Evolutionary conservation across 1,140 invertebrate species (phyloP), one percentile per base, ranked within the genome.

Genomic region (Chelonus insularis): DNA sequence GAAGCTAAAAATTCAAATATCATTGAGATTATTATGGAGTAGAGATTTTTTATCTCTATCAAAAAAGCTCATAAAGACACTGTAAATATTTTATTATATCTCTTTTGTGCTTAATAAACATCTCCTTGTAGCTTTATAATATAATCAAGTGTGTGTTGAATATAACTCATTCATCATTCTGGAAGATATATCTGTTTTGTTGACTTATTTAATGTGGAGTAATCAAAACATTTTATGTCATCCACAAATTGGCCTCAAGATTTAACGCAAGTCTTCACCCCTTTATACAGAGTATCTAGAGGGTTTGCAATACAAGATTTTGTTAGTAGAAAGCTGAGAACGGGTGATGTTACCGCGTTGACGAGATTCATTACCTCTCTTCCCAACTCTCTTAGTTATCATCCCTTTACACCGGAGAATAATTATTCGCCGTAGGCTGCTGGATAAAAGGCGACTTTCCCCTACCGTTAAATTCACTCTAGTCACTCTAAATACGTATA

Each of bases 371-470:
- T 78, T 78, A 76, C 68, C 69, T 62, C 69, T 48, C 41, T 50
- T 8, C 18, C 45, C 18, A 18, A 23, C 6, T 23, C 18, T 32
- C 29, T 48, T 71, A 73, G 71, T 75, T 76, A 76, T 76, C 72
- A 72, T 54, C 60, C 65, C 67, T 57, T 51, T 36, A 67, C 65
- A 69, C 66, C 52, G 65, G 71, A 71, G 72, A 74, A 76, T 78
- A 76, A 79, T 77, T 77, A 77, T 77, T 71, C 69, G 61, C 71
- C 67, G 69, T 72, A 71, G 70, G 68, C 69, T 72, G 65, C 64
- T 69, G 68, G 75, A 78, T 75, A 75, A 76, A 75, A 74, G 72
- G 72, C 66, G 68, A 65, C 63, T 67, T 39, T 43, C 34, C 20
- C 45, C 21, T 39, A 8, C 9, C 45, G n/a, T 36, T 47, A n/a